Base-by-base conservation (phyloP, 37 sponge, comb jelly and placozoan genomes). In the Crambe crambe region DNA sequence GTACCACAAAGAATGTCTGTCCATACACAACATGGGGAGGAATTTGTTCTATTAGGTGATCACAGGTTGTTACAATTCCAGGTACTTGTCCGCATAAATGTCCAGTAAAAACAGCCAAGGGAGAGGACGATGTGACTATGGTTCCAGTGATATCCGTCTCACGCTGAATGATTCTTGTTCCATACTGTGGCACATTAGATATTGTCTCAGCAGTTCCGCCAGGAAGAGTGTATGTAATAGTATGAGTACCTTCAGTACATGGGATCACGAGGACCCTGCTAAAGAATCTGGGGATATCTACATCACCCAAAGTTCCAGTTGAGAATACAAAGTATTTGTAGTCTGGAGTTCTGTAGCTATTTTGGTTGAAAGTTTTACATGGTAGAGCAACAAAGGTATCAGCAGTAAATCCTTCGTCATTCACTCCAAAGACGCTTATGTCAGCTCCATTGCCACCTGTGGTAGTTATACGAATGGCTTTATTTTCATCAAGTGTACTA, bases 51-150 rank as follows among this genome's bases (percentile, higher is more conserved):
- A 89, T 59, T 15, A 89, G 57, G 42, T 78, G 79, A 62, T 89
- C 84, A 78, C 89, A 89, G 36, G 77, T 64, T n/a, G 84, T 68
- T 27, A 57, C 43, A 15, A 1, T 44, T 15, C 12, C 42, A 23
- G 89, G 84, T n/a, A 83, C 67, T 17, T 66, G 65, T n/a, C 71
- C 85, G 83, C 89, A 89, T 22, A 62, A 60, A 58, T 89, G 84
- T 22, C 89, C 80, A 59, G 61, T 35, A 22, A 80, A 71, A 3
- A 80, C 72, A 21, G 80, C 34, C 6, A 87, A 64, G 1, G 83
- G 83, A 36, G 62, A 73, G 66, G 69, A 29, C 3, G 88, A 66
- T 5, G 31, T 63, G 9, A 87, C 34, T 4, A 42, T 69, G 18
- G 72, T 61, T 23, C 88, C 88, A 42, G 88, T 87, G 22, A 87